These are phyloP conservation scores for Andricus curvator DNA, from an alignment of 2,888 invertebrate species.

Conservation along the genomic window DNA sequence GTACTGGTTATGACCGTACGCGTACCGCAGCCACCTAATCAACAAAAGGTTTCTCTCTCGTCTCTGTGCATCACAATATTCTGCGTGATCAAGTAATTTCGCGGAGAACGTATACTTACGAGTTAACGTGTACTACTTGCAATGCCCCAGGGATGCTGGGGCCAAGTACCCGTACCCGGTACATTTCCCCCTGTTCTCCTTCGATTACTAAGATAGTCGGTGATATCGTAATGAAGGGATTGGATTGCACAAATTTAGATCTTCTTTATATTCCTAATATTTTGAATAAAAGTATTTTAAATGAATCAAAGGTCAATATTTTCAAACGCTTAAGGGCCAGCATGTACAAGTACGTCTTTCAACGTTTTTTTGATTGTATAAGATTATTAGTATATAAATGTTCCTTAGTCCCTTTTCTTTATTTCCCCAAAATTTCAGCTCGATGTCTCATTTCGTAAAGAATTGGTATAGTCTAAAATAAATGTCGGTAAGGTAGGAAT, in stretches of 20 bases:
- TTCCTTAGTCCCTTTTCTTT: no score
- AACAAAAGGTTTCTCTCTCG: neutral
- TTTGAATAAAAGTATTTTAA: neutral
- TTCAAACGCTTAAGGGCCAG: no score
- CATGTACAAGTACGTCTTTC: no score
- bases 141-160: neutral
- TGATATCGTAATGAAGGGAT: neutral
- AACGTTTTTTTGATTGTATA: no score
- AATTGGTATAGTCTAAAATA: no score
- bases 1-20: no score
- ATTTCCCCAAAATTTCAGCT: no score
- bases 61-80: neutral
- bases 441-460: no score
- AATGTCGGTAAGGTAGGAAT: no score
- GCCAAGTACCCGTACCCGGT: neutral
- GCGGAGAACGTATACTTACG: neutral
- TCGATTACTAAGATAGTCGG: neutral
- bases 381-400: no score
- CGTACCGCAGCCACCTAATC: no score
- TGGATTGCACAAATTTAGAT: neutral
- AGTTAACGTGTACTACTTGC: neutral
- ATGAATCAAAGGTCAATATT: neutral
- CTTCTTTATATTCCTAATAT: neutral
- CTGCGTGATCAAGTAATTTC: neutral
- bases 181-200: neutral